These are phyloP conservation scores for Elgaria multicarinata DNA, from an alignment of 2,113 vertebrate genomes.

Conservation along the genomic window DNA sequence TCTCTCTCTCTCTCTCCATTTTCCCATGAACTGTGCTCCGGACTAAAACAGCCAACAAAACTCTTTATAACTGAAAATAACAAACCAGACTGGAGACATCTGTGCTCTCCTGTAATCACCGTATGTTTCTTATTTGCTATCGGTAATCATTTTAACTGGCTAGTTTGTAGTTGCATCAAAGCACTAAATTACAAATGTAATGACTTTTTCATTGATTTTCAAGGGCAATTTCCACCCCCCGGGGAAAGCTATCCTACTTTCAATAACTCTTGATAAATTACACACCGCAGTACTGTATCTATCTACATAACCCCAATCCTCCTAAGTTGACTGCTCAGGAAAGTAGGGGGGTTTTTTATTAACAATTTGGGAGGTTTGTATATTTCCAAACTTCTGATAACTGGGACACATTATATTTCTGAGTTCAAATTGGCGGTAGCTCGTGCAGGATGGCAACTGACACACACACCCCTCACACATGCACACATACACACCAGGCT, in stretches of 20 bases:
- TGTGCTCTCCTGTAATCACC: background rate
- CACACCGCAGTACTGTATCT: constrained; percentile 39
- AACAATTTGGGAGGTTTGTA: constrained; percentile 21
- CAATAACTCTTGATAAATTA: constrained; percentile 36
- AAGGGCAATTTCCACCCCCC: background rate
- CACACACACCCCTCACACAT: too few species aligned
- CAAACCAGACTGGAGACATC: background rate
- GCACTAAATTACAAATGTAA: constrained; percentile 44
- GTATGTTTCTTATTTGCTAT: constrained; percentile 29
- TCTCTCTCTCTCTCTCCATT: too few species aligned
- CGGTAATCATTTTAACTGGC: constrained; percentile 50
- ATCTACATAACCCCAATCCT: constrained; percentile 32
- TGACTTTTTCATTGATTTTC: constrained; percentile 57
- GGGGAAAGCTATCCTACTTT: constrained; percentile 26
- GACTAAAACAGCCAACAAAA: constrained; percentile 1
- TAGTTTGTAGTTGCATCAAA: constrained; percentile 53
- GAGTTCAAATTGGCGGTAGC: too few species aligned
- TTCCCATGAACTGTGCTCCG: background rate
- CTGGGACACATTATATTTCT: too few species aligned
- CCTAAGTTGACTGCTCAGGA: constrained; percentile 20
- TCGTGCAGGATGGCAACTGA: too few species aligned
- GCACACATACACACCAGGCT: too few species aligned
- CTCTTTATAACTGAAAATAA: constrained; percentile 13
- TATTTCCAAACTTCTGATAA: background rate
- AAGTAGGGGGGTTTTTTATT: constrained; percentile 6